Percentiles rank a stretch among this genome's conserved stretches.
Conservation (phyloP, 2,888 invertebrate species). For the Dryocosmus kuriphilus region DNA sequence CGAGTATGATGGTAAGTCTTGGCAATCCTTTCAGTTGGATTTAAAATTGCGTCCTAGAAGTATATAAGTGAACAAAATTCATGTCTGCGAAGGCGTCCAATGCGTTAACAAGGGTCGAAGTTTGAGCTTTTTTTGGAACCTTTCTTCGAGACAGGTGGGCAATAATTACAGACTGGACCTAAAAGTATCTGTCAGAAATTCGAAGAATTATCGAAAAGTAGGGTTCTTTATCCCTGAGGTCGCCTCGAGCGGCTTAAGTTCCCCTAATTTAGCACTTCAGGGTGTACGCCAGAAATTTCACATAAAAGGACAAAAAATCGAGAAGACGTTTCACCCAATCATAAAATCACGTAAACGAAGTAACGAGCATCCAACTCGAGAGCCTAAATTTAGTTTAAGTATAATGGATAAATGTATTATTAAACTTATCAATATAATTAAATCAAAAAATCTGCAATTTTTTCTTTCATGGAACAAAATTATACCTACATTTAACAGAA, state of each 20-base stretch:
- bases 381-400: not conserved
- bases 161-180: constrained; percentile 51
- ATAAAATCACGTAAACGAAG: constrained; percentile 1
- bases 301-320: not conserved
- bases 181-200: constrained; percentile 46
- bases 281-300: not conserved
- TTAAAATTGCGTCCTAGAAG: constrained; percentile 21
- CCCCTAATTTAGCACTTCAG: constrained; percentile 49
- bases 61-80: constrained; percentile 41
- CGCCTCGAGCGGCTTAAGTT: constrained; percentile 44
- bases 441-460: too few relatives aligned
- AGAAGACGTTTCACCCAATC: not conserved
- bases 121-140: constrained; percentile 46
- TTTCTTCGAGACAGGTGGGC: constrained; percentile 50
- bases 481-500: too few relatives aligned
- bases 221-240: constrained; percentile 37
- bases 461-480: too few relatives aligned
- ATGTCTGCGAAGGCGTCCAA: constrained; percentile 43
- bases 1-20: not conserved
- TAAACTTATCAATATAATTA: too few relatives aligned
- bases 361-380: not conserved
- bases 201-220: constrained; percentile 49
- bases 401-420: too few relatives aligned
- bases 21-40: not conserved
- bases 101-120: constrained; percentile 47